phyloP scores from a whole-genome alignment of 2,113 vertebrate genomes.

The Alethe castanea region DNA sequence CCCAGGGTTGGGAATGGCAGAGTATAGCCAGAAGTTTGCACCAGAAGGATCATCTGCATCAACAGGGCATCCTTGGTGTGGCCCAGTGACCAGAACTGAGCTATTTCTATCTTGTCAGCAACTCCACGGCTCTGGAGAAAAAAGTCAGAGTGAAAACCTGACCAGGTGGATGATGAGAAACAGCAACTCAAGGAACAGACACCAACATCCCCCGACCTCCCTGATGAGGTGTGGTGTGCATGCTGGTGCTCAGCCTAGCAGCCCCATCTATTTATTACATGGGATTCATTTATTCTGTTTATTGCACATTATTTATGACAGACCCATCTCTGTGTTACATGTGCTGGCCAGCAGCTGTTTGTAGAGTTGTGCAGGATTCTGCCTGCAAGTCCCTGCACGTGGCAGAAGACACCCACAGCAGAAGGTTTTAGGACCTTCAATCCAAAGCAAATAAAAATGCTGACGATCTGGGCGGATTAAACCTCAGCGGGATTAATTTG shows the following conservation, averaged over 20 bases:
- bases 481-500: background rate
- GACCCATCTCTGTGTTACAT: background rate
- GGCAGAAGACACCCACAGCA: background rate
- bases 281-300: background rate
- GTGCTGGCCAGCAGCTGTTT: background rate
- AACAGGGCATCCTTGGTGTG: background rate
- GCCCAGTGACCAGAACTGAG: background rate
- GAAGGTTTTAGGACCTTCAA: background rate
- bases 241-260: fast-evolving
- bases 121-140: background rate
- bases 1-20: background rate
- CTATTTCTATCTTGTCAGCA: background rate
- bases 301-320: background rate
- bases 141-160: fast-evolving
- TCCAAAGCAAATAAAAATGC: background rate
- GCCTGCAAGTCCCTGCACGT: background rate
- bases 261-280: background rate
- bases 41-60: background rate
- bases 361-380: background rate
- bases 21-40: background rate
- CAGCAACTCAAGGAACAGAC: background rate
- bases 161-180: background rate
- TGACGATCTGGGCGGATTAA: background rate
- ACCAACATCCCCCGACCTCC: background rate
- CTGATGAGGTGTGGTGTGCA: background rate